Evolutionary conservation across 2,888 invertebrate genomes (phyloP).

Genomic region (Mythimna ferrago): DNA sequence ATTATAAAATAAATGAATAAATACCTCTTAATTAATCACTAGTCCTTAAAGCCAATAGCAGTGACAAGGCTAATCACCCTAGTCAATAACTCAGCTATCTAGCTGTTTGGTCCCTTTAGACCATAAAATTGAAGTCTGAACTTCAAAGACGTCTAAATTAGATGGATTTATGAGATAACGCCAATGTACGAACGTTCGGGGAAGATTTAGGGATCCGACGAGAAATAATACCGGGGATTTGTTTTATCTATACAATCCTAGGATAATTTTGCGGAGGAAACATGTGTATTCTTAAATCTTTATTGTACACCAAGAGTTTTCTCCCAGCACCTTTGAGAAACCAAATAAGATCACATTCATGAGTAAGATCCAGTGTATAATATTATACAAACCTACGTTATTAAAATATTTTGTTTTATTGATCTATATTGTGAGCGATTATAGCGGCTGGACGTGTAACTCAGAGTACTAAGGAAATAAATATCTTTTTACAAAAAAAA

Average conservation of each 20-base stretch:
- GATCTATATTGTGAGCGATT: too few species aligned
- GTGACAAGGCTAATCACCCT: slow-evolving; percentile 9
- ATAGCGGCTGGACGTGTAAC: too few species aligned
- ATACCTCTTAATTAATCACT: background rate
- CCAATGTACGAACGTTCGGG: slow-evolving; percentile 8
- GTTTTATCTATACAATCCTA: slow-evolving; percentile 28
- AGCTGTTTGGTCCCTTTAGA: background rate
- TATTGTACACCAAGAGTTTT: background rate
- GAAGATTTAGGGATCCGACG: slow-evolving; percentile 19
- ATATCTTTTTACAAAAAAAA: too few species aligned
- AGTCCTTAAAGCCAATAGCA: background rate
- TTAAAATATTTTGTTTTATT: too few species aligned
- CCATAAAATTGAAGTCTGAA: slow-evolving; percentile 39
- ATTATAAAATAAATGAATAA: too few species aligned
- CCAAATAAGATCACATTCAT: too few species aligned
- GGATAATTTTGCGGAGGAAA: slow-evolving; percentile 1
- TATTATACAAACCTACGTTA: too few species aligned
- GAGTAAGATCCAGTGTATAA: too few species aligned
- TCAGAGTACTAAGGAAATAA: too few species aligned
- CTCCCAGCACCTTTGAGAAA: too few species aligned
- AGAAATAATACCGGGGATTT: slow-evolving; percentile 26
- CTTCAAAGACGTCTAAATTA: slow-evolving; percentile 28
- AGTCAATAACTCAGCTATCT: slow-evolving; percentile 18
- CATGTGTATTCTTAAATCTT: too few species aligned
- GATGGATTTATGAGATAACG: slow-evolving; percentile 52